These are phyloP conservation scores for Euschistus heros DNA, from an alignment of 1,140 invertebrate genomes.

Conservation along the genomic window DNA sequence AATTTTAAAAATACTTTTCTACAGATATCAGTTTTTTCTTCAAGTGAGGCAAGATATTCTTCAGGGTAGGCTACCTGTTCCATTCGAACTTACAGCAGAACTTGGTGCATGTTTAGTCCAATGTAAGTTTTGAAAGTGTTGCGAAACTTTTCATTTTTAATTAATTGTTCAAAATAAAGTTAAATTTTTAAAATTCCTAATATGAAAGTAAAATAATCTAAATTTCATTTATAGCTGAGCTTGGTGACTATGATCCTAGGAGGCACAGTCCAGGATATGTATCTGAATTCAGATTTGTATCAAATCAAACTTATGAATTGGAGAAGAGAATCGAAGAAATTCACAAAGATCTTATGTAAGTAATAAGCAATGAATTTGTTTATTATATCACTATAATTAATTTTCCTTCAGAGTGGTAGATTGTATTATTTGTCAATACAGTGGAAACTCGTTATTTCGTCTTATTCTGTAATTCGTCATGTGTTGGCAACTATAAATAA, in stretches of 20 bases:
- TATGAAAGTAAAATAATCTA: slow-evolving; percentile 22
- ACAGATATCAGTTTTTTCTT: slow-evolving; percentile 90
- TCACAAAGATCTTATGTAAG: slow-evolving; percentile 75
- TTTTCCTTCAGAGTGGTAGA: too few relatives aligned
- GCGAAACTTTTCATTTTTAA: background rate
- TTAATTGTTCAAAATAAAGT: background rate
- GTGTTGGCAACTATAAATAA: too few relatives aligned
- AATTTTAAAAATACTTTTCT: slow-evolving; percentile 31
- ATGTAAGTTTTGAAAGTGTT: slow-evolving; percentile 59
- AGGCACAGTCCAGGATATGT: slow-evolving; percentile 85
- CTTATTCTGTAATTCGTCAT: too few relatives aligned
- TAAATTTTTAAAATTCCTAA: background rate
- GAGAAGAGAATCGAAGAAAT: slow-evolving; percentile 80
- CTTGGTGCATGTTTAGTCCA: slow-evolving; percentile 88
- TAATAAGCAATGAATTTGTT: too few relatives aligned
- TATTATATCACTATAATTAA: too few relatives aligned
- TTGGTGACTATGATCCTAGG: slow-evolving; percentile 90
- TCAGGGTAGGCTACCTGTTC: slow-evolving; percentile 76
- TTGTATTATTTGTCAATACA: too few relatives aligned
- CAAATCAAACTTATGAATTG: slow-evolving; percentile 84
- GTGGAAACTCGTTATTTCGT: too few relatives aligned
- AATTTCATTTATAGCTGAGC: slow-evolving; percentile 64
- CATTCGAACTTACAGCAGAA: slow-evolving; percentile 81
- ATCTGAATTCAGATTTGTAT: slow-evolving; percentile 91
- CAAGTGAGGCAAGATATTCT: slow-evolving; percentile 93